Evolutionary conservation across 2,797 vertebrate genomes (phyloP).

Genomic region (Diplodus puntazzo): DNA sequence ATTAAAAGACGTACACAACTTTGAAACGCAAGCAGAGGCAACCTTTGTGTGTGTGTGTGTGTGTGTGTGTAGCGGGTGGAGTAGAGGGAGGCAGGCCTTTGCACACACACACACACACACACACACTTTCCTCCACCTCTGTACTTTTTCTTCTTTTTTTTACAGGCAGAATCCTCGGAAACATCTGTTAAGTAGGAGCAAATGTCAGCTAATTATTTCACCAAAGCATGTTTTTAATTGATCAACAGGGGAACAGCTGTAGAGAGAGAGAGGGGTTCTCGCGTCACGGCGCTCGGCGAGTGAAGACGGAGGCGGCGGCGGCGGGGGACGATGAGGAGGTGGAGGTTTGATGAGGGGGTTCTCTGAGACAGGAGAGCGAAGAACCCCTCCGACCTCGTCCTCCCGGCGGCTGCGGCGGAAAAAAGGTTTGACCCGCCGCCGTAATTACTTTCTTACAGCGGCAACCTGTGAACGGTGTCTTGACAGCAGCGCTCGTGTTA

Average conservation of each 20-base stretch:
- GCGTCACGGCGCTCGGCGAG: conserved; percentile 63
- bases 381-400: conserved; percentile 43
- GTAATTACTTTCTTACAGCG: conserved; percentile 60
- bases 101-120: conserved; percentile 15
- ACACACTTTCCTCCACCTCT: conserved; percentile 68
- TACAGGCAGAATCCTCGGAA: conserved; percentile 74
- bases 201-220: conserved; percentile 87
- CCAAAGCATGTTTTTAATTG: conserved; percentile 86
- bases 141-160: conserved; percentile 61
- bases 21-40: conserved; percentile 71
- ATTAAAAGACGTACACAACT: conserved; percentile 79
- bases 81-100: no score
- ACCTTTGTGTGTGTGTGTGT: conserved; percentile 47
- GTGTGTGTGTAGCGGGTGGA: no score
- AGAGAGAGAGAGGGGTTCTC: conserved; percentile 62
- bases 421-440: conserved; percentile 60
- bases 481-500: conserved; percentile 46
- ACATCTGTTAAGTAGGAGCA: conserved; percentile 85
- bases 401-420: conserved; percentile 14
- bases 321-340: background rate
- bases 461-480: conserved; percentile 54
- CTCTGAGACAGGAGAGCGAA: conserved; percentile 51
- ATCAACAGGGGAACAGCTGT: conserved; percentile 85
- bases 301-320: conserved; percentile 55
- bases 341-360: background rate